Evolutionary conservation across 2,888 invertebrate species (phyloP), one percentile per base, ranked within the genome.

Genomic region (Andrena camellia): DNA sequence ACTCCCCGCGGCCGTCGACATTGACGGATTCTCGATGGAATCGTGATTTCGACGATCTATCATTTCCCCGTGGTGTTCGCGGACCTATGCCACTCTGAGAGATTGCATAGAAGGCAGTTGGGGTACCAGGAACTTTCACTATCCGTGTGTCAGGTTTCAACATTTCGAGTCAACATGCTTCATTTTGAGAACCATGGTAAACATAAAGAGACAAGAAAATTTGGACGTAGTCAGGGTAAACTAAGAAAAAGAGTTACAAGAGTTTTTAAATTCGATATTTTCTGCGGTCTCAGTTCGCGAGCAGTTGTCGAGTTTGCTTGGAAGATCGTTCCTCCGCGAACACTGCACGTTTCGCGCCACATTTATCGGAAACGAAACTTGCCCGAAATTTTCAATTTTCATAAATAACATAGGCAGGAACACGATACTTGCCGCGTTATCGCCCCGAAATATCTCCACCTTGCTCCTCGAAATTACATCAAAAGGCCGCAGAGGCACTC

Each of bases 21-120:
- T 88, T 92, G 92, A 92, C 90, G 89, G 86, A 91, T 92, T 89
- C 84, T 86, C 84, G 91, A 91, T 91, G 90, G 78, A 81, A 90
- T 88, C 88, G 77, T 70, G 75, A 62, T 68, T 66, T 81, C 72
- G 84, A 78, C 86, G 84, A 91, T 91, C 91, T 87, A 90, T 91
- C 91, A 90, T 86, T 78, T 72, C 33, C 74, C 67, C 74, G 33
- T 52, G 64, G 60, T 50, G 62, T 52, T 75, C 59, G 73, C 64
- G 26, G 63, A 78, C 77, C 63, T 60, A 71, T 64, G 50, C n/a
- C 48, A n/a, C 8, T 64, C 48, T n/a, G 17, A n/a, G 29, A 78
- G 78, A 78, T 78, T 71, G 77, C 83, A 80, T 69, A 69, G 48
- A 79, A 75, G 69, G 20, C 57, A 2, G 29, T 29, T 48, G 50